Base-by-base conservation (phyloP, 2,888 invertebrate genomes). In the Caenorhabditis imperialis region DNA sequence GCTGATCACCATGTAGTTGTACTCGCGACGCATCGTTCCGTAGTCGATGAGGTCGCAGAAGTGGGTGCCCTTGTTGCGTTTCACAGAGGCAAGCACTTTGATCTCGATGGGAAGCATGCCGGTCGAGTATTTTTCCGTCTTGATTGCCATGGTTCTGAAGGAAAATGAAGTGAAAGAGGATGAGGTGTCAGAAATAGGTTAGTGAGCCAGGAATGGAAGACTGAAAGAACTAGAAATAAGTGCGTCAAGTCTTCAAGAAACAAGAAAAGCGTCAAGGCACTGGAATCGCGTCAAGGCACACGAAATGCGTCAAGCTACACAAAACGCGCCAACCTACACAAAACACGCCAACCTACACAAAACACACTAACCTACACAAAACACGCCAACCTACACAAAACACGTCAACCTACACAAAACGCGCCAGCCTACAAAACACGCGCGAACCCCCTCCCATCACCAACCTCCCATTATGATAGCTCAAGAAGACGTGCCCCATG, bases 1-100 rank as follows among this genome's bases (percentile, higher is more conserved):
- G 12, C 75, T 70, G 71, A 81, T 77, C 25, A 82, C 78, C 72
- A 83, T 76, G 77, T 78, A 83, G 54, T 80, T 77, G 75, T 75
- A 83, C 42, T 83, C 81, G 55, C 54, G 50, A 20, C 65, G 60
- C 16, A 75, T 51, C 12, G 65, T 55, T 40, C 75, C 81, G 63
- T 69, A 62, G 45, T 78, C 77, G 40, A 62, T 45, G 25, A 81
- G 47, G 3, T 69, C 60, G 54, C 81, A 81, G 57, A 81, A 79
- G 51, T 81, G 81, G 38, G 50, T 44, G 22, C 72, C 65, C 14
- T 53, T 60, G 14, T 61, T 45, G 18, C 51, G 40, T 16, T 60
- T 70, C 51, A 77, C 70, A 22, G 47, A 47, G 40, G 71, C 53
- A 12, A 78, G 47, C 27, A 79, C 76, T 25, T 76, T 76, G 22